Conservation (phyloP, 2,888 invertebrate species). For the Leptura quadrifasciata region DNA sequence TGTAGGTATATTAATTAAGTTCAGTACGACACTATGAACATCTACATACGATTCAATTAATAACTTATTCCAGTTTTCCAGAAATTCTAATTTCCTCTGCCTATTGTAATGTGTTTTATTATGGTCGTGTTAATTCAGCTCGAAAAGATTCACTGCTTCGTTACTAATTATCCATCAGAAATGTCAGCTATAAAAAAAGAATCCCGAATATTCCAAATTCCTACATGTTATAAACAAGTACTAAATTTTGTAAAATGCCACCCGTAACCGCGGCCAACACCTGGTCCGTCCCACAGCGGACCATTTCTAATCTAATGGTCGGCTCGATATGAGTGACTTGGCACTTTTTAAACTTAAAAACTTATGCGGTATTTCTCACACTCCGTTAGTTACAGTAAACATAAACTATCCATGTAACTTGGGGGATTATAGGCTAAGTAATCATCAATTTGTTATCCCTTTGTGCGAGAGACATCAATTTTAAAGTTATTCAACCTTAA, state of each 20-base stretch:
- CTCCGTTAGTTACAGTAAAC: conserved; percentile 71
- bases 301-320: conserved; percentile 44
- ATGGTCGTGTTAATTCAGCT: neutral
- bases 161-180: neutral
- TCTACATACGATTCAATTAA: too few relatives aligned
- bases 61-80: too few relatives aligned
- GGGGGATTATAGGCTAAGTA: conserved; percentile 63
- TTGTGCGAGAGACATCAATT: conserved; percentile 64
- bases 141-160: neutral
- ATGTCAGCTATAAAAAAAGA: conserved; percentile 18
- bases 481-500: conserved; percentile 60
- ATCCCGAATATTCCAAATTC: conserved; percentile 32
- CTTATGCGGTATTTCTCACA: conserved; percentile 69
- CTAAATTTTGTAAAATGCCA: conserved; percentile 39
- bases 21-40: too few relatives aligned
- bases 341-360: conserved; percentile 54
- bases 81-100: neutral
- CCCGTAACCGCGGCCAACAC: conserved; percentile 34
- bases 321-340: conserved; percentile 49
- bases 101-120: neutral
- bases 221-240: conserved; percentile 30
- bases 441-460: conserved; percentile 66
- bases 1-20: too few relatives aligned
- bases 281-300: conserved; percentile 38
- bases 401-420: conserved; percentile 67